Evolutionary conservation across 2,113 vertebrate species (phyloP).

Genomic region (Ibidorhyncha struthersii): DNA sequence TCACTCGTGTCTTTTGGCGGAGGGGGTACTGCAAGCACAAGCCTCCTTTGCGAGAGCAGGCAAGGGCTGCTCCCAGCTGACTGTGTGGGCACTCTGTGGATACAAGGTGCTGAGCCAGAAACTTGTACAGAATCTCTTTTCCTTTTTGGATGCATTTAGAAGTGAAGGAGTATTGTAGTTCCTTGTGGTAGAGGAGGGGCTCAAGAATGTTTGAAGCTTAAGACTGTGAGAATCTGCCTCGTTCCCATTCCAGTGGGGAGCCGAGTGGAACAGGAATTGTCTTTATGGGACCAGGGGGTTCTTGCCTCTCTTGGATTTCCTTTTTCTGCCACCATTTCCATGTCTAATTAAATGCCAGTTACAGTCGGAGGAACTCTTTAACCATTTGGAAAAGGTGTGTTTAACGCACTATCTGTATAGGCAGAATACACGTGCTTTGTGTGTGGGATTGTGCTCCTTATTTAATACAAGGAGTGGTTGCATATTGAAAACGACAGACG

Average conservation of each 20-base stretch:
- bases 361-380: not conserved
- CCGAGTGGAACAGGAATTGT: not conserved
- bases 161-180: not conserved
- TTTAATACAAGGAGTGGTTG: not conserved
- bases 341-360: fast-evolving
- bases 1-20: not conserved
- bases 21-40: not conserved
- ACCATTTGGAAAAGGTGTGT: fast-evolving
- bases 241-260: not conserved
- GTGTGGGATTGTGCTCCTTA: not conserved
- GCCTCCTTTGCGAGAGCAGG: not conserved
- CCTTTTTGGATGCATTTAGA: not conserved
- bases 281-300: not conserved
- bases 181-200: not conserved
- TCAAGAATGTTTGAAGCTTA: not conserved
- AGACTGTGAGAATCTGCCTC: not conserved
- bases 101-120: not conserved
- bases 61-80: not conserved
- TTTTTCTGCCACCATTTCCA: not conserved
- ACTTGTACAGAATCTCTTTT: not conserved
- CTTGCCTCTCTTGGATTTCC: not conserved
- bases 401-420: fast-evolving
- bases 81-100: not conserved
- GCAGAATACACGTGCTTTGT: not conserved
- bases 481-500: fast-evolving